Evolutionary conservation across 1,140 invertebrate species (phyloP).

Genomic region (Antheraea pernyi): DNA sequence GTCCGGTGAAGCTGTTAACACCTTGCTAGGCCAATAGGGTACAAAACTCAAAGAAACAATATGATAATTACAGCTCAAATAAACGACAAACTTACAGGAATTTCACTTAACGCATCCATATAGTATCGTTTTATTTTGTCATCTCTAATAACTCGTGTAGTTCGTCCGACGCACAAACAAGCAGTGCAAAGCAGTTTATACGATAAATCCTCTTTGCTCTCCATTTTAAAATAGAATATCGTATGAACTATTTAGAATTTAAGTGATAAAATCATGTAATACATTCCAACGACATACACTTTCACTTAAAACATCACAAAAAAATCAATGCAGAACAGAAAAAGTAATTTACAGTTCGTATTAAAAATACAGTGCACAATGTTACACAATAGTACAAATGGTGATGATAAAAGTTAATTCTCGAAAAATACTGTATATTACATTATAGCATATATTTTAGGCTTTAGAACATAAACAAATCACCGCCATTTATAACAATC

Average conservation of each 20-base stretch:
- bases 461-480: constrained; percentile 25
- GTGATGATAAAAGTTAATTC: too few species aligned
- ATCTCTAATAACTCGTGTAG: constrained; percentile 38
- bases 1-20: too few species aligned
- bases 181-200: constrained; percentile 53
- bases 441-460: too few species aligned
- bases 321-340: neutral
- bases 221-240: constrained; percentile 32
- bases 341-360: too few species aligned
- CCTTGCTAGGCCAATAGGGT: too few species aligned
- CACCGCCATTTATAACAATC: constrained; percentile 23
- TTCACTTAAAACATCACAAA: neutral
- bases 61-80: too few species aligned
- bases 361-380: too few species aligned
- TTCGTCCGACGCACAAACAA: constrained; percentile 54
- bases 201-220: constrained; percentile 33
- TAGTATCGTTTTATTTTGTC: constrained; percentile 51
- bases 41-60: too few species aligned
- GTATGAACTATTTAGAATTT: neutral
- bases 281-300: neutral
- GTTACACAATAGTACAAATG: too few species aligned
- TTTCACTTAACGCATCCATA: constrained; percentile 48
- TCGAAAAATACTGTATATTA: too few species aligned
- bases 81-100: constrained; percentile 49
- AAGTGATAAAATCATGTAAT: too few species aligned